Base-by-base conservation (phyloP, 2,888 invertebrate species). In the Lapara coniferarum region DNA sequence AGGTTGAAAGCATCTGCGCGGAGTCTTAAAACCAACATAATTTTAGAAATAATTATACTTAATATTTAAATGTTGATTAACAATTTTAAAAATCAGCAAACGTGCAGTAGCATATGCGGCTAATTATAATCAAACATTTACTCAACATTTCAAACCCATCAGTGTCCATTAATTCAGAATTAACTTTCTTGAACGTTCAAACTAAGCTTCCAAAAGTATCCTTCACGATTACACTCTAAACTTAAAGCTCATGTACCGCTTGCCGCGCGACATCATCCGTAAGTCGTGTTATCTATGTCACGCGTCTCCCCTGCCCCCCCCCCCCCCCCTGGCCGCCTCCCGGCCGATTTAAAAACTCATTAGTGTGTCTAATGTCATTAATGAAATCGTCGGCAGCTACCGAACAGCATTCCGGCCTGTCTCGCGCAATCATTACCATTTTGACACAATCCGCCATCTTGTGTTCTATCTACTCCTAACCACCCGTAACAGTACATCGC, bases 331-430 rank as follows among this genome's bases (percentile, higher is more conserved):
- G 2, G 16, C 44, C 44, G 16, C 12, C 30, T 19, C 53, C 37
- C 53, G 10, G 37, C 19, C 57, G 66, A 80, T 84, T 85, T 81
- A 83, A 89, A 85, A 84, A 81, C 83, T 89, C 87, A 89, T 89
- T 88, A 87, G 87, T 83, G 83, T 83, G 83, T 83, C 88, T 90
- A 87, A 90, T 88, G 88, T 86, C 88, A 85, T 88, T 90, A 90
- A 86, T 87, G 87, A 85, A 85, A 88, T 89, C 86, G 87, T 85
- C 88, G 81, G 77, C 82, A 78, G 90, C 91, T 90, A 89, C 90
- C 84, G 89, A 82, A 78, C 82, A 81, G 82, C 84, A 84, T 88
- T 87, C 86, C 87, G 81, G 77, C 81, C 75, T 84, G 87, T 85
- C 87, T 81, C 80, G 71, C 79, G 77, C 77, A 74, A 79, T 83